Conservation (phyloP, 2,797 vertebrate genomes). For the Cephalopachus bancanus region DNA sequence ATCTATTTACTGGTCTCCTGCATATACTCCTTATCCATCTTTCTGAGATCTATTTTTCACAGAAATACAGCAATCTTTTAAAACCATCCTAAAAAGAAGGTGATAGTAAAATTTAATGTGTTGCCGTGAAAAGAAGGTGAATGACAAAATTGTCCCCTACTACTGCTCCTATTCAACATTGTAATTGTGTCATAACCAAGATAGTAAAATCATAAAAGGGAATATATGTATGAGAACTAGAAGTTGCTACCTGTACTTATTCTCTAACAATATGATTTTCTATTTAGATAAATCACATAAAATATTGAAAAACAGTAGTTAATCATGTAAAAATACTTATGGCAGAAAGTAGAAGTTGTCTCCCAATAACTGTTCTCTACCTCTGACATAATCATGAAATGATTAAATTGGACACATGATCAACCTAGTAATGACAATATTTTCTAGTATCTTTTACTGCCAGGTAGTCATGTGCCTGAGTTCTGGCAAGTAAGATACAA, state of each 20-base stretch:
- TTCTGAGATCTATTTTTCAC: not conserved
- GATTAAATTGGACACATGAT: not conserved
- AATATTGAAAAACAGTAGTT: not conserved
- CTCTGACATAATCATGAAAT: not conserved
- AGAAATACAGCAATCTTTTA: not conserved
- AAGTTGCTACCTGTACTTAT: not conserved
- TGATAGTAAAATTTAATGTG: not conserved
- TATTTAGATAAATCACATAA: not conserved
- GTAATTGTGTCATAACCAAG: not conserved
- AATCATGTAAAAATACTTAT: accelerated
- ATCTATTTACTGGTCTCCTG: not conserved
- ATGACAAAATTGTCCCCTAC: not conserved
- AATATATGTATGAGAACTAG: not conserved
- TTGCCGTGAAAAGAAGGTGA: not conserved
- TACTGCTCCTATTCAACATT: not conserved
- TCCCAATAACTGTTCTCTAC: not conserved
- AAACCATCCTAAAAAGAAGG: not conserved
- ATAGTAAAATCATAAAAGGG: not conserved
- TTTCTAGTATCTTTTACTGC: not conserved
- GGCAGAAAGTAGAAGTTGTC: not conserved
- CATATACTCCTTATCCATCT: not conserved
- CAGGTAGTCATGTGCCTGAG: accelerated
- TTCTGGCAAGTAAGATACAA: not conserved
- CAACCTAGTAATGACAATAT: not conserved
- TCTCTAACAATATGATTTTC: not conserved